Base-by-base conservation (phyloP, 2,888 invertebrate species). In the Seladonia tumulorum region DNA sequence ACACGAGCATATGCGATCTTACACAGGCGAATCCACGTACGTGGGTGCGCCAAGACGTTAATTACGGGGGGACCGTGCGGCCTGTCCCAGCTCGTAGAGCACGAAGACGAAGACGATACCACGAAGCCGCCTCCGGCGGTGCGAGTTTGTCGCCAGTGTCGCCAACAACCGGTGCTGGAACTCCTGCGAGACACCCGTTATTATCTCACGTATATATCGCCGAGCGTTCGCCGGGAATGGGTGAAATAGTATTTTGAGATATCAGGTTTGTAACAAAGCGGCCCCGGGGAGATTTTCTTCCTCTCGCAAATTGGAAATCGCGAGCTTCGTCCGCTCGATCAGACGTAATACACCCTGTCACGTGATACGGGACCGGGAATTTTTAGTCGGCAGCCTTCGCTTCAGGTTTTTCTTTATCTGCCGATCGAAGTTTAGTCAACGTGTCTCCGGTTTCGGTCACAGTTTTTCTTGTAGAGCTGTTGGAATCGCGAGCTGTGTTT, bases 21-120 rank as follows among this genome's bases (percentile, higher is more conserved):
- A 87, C 80, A 88, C 76, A 79, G 80, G 83, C 80, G 83, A 72
- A 82, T 77, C 68, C 74, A 45, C 87, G 86, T 86, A 88, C 85
- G 88, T 87, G 84, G 89, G 89, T 88, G 91, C 89, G 90, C 82
- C 90, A 89, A 84, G 85, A 83, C 89, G 90, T 92, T 93, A 93
- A 93, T 93, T 93, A 93, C 89, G 90, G 92, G 90, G 90, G 90
- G 88, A 89, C 87, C 86, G 79, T 79, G 87, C 83, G 89, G 82
- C 83, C 87, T 89, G 90, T 89, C 90, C 89, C 88, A 88, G 88
- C 90, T 91, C 80, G 91, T 87, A 80, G 82, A 87, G 90, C 88
- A 89, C 90, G 89, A 91, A 91, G 90, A 89, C 87, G 90, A 89
- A 91, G 90, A 89, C 87, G 90, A 89, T 79, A 88, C 88, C 89